These are phyloP conservation scores for Drosophila erecta DNA, from an alignment of 1,140 invertebrate genomes.

Conservation along the genomic window DNA sequence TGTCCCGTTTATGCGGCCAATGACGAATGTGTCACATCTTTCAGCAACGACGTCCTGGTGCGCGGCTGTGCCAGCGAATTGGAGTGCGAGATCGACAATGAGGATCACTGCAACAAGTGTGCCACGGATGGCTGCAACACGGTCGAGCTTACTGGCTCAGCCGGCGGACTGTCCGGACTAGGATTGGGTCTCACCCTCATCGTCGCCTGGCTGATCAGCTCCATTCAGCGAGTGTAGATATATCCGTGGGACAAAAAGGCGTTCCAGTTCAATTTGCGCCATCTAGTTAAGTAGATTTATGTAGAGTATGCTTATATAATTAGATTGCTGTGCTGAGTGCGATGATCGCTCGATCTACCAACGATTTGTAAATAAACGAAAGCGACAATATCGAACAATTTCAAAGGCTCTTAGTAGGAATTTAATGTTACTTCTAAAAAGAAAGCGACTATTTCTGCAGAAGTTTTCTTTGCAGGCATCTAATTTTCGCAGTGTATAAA, in stretches of 20 bases:
- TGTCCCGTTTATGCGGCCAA: slow-evolving; percentile 64
- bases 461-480: no score
- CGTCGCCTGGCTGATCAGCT: slow-evolving; percentile 44
- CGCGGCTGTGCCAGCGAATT: slow-evolving; percentile 67
- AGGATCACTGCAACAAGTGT: slow-evolving; percentile 63
- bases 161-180: slow-evolving; percentile 33
- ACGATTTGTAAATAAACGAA: slow-evolving; percentile 55
- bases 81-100: slow-evolving; percentile 48
- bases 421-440: no score
- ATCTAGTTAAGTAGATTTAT: slow-evolving; percentile 64
- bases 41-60: slow-evolving; percentile 24
- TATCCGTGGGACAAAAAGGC: not conserved
- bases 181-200: slow-evolving; percentile 60
- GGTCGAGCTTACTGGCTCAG: slow-evolving; percentile 42
- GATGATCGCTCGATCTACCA: slow-evolving; percentile 16
- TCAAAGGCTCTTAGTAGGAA: no score
- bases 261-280: slow-evolving; percentile 3
- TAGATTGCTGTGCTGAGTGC: slow-evolving; percentile 22
- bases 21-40: slow-evolving; percentile 56
- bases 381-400: slow-evolving; percentile 20
- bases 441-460: no score
- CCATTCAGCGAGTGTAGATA: slow-evolving; percentile 21
- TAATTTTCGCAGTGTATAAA: no score
- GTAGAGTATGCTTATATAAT: slow-evolving; percentile 50
- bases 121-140: slow-evolving; percentile 70